Percentiles rank a stretch among this genome's conserved stretches.
phyloP scores from a whole-genome alignment of 1,140 invertebrate genomes.

The Zaprionus gabonicus region DNA sequence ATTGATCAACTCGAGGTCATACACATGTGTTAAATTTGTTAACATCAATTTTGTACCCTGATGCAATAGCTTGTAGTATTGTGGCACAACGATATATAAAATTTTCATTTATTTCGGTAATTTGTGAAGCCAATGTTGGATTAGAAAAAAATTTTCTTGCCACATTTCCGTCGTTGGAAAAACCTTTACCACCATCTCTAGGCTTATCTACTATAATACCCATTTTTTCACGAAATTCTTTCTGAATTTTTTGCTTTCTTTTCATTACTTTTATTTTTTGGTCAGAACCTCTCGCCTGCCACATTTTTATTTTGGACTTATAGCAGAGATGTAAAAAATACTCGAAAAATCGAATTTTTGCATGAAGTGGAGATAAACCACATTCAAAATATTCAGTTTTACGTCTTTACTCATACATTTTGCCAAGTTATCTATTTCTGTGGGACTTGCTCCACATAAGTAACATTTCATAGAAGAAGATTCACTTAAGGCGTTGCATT shows the following conservation, averaged over 20 bases:
- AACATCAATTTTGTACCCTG: too few species aligned
- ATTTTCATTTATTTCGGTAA: constrained; percentile 5
- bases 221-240: constrained; percentile 7
- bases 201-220: constrained; percentile 4
- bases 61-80: too few species aligned
- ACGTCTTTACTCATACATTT: neutral
- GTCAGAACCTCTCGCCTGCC: neutral
- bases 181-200: neutral
- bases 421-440: constrained; percentile 6
- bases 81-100: too few species aligned
- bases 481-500: constrained; percentile 7
- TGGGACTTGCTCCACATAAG: constrained; percentile 12
- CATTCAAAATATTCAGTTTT: constrained; percentile 9
- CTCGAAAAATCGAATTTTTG: constrained; percentile 2
- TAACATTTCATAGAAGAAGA: constrained; percentile 1
- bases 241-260: constrained; percentile 7
- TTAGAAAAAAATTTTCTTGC: constrained; percentile 5
- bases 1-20: too few species aligned
- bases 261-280: constrained; percentile 2
- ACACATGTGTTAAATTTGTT: too few species aligned
- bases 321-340: neutral
- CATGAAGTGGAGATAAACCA: constrained; percentile 7
- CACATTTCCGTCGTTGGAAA: neutral
- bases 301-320: constrained; percentile 8
- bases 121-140: constrained; percentile 2